A percentile compares a stretch with the other conserved stretches of the same genome.
phyloP scores from a whole-genome alignment of 2,797 vertebrate species.

The Trachops cirrhosus region DNA sequence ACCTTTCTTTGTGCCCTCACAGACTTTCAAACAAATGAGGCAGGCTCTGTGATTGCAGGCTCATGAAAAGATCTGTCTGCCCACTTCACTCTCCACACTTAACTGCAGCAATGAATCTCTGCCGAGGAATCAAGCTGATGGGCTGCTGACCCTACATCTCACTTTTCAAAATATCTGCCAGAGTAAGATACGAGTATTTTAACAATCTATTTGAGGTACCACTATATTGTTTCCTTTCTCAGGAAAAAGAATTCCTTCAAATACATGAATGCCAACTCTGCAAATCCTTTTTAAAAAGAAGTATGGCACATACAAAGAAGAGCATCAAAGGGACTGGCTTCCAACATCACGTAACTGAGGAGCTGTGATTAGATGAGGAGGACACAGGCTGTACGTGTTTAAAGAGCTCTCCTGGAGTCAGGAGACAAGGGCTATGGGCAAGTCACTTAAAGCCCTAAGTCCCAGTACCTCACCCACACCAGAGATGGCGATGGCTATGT shows the following conservation, averaged over 20 bases:
- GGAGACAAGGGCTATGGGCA: background rate
- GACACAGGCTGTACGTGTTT: background rate
- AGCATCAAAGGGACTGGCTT: background rate
- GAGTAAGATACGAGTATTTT: conserved; percentile 1
- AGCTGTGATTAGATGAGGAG: background rate
- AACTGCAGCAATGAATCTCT: conserved; percentile 28
- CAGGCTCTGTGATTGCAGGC: conserved; percentile 58
- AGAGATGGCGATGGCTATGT: background rate
- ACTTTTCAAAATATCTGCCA: conserved; percentile 42
- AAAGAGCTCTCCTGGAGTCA: background rate
- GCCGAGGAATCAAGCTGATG: conserved; percentile 44
- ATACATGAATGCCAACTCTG: background rate
- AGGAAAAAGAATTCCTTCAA: conserved; percentile 15
- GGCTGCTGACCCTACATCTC: background rate
- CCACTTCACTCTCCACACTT: conserved; percentile 49
- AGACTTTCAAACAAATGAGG: conserved; percentile 73
- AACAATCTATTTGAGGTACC: background rate
- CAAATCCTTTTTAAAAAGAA: background rate
- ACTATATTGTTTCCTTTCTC: background rate
- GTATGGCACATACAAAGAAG: background rate
- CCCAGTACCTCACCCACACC: background rate
- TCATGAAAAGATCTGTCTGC: conserved; percentile 73
- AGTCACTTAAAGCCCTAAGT: background rate
- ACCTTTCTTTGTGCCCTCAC: conserved; percentile 65
- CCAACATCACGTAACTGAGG: background rate